Evolutionary conservation across 2,113 vertebrate genomes (phyloP).

Genomic region (Stictonetta naevosa): DNA sequence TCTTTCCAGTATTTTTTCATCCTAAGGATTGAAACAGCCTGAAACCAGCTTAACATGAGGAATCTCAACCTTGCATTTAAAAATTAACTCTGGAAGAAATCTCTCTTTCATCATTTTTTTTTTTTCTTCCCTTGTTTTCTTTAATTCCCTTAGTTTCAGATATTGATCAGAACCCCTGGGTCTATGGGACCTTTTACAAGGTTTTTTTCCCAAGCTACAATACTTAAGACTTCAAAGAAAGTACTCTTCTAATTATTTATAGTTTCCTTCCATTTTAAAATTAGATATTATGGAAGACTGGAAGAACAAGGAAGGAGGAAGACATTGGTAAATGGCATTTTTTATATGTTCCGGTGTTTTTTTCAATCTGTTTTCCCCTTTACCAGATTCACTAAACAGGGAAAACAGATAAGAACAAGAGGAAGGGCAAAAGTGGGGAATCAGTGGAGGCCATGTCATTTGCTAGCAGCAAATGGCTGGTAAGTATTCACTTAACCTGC

Average conservation of each 20-base stretch:
- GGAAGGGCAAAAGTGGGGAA: background rate
- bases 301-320: background rate
- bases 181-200: background rate
- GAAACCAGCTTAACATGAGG: background rate
- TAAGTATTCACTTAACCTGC: background rate
- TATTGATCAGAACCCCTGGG: background rate
- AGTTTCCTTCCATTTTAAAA: background rate
- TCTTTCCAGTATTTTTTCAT: background rate
- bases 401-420: background rate
- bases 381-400: background rate
- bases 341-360: no score
- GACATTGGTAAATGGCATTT: background rate
- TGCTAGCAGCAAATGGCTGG: background rate
- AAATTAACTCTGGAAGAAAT: no score
- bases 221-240: background rate
- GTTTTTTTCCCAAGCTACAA: background rate
- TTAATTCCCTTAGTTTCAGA: background rate
- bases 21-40: background rate
- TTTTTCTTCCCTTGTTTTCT: background rate
- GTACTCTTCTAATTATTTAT: background rate
- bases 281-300: background rate
- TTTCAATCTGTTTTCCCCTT: background rate
- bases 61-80: background rate
- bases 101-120: background rate
- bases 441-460: background rate